Conservation (phyloP, 1,140 invertebrate genomes). For the Listronotus oregonensis region DNA sequence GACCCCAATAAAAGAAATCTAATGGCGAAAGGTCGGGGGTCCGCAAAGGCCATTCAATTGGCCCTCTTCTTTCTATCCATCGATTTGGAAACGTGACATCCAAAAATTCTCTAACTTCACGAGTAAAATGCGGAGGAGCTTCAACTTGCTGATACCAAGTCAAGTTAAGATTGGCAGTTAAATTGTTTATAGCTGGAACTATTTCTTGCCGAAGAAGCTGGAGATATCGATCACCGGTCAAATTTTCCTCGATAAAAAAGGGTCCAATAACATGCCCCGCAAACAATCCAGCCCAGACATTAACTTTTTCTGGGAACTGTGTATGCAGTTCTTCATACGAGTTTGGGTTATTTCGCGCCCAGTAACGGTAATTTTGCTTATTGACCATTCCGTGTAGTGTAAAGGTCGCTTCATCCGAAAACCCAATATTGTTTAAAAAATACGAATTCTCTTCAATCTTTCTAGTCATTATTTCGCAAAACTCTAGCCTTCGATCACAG, state of each 20-base stretch:
- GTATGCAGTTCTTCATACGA: slow-evolving; percentile 14
- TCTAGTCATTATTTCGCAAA: no score
- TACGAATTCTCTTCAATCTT: not conserved
- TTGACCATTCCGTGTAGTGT: no score
- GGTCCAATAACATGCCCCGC: slow-evolving; percentile 12
- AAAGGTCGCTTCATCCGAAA: not conserved
- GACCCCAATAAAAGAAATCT: no score
- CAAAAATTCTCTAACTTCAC: not conserved
- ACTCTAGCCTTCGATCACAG: no score
- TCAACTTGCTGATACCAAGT: no score
- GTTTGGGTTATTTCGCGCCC: slow-evolving; percentile 6
- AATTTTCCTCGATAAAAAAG: slow-evolving; percentile 9
- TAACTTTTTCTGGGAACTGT: slow-evolving; percentile 13
- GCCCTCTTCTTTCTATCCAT: no score
- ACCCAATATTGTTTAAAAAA: slow-evolving; percentile 2
- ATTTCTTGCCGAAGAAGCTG: not conserved
- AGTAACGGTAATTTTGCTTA: no score
- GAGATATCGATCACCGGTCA: slow-evolving; percentile 3
- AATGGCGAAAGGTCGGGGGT: not conserved
- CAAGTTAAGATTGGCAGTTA: not conserved
- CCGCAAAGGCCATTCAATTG: not conserved
- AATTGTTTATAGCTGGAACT: slow-evolving; percentile 1
- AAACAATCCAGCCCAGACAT: slow-evolving; percentile 16
- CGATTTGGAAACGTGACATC: no score
- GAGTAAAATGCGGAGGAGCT: not conserved